Percentiles rank a stretch among this genome's conserved stretches.
Conservation (phyloP, 1,140 invertebrate genomes). For the Polypedilum pembai region DNA sequence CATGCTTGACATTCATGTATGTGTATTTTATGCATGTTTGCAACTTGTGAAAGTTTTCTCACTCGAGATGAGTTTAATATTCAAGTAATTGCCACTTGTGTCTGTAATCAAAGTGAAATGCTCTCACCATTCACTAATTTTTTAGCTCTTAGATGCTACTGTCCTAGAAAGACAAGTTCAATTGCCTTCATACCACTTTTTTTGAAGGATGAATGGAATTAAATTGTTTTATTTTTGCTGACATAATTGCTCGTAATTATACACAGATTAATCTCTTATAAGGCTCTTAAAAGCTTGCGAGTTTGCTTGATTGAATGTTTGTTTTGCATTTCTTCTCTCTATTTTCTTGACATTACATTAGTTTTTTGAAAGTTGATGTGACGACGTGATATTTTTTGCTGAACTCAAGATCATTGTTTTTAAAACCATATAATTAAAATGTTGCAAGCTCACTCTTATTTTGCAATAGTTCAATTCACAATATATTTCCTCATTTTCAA, state of each 20-base stretch:
- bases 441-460: no score
- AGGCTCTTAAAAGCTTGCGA: background rate
- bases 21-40: background rate
- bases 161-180: no score
- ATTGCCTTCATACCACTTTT: no score
- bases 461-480: no score
- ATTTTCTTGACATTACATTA: background rate
- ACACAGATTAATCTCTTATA: background rate
- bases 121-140: background rate
- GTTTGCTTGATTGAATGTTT: slow-evolving; percentile 8
- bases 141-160: no score
- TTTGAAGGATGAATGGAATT: background rate
- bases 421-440: no score
- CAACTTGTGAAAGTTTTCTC: background rate
- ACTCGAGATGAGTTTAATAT: background rate
- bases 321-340: background rate
- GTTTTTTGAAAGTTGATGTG: background rate
- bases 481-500: no score
- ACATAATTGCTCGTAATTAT: slow-evolving; percentile 1
- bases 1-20: slow-evolving; percentile 10
- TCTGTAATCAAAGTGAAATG: background rate
- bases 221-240: slow-evolving; percentile 12
- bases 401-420: no score
- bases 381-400: background rate
- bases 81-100: background rate